These are phyloP conservation scores for Phallusia fumigata DNA, from an alignment of 23 tunicate genomes.

Conservation along the genomic window DNA sequence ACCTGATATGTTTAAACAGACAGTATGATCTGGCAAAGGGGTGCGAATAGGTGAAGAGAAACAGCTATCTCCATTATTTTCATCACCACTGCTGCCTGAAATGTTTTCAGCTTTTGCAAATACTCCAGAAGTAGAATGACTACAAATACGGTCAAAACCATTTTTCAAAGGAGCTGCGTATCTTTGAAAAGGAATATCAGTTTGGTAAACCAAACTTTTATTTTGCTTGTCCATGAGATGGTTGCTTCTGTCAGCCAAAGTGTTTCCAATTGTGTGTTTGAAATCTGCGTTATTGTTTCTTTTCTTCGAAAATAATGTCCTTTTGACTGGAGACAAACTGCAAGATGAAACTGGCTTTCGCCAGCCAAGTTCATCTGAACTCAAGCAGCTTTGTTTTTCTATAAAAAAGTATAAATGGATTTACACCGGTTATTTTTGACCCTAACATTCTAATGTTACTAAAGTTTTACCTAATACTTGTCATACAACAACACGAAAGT, in stretches of 20 bases:
- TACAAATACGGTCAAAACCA: background rate
- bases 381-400: no score
- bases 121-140: background rate
- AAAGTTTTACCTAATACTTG: no score
- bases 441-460: no score
- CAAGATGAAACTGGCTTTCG: background rate
- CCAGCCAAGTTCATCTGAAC: background rate
- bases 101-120: background rate
- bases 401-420: no score
- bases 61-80: slow-evolving; percentile 71
- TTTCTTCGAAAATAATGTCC: slow-evolving; percentile 10
- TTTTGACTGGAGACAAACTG: slow-evolving; percentile 4
- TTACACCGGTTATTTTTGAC: no score
- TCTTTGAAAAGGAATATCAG: slow-evolving; percentile 62
- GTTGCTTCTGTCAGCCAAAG: slow-evolving; percentile 20
- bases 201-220: background rate
- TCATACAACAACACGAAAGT: no score
- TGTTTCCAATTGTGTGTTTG: background rate
- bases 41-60: slow-evolving; percentile 60
- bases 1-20: background rate
- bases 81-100: slow-evolving; percentile 86
- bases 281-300: background rate
- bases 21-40: slow-evolving; percentile 13
- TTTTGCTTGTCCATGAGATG: background rate
- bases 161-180: slow-evolving; percentile 21